Base-by-base conservation (phyloP, 2,797 vertebrate genomes). In the Pristis pectinata region DNA sequence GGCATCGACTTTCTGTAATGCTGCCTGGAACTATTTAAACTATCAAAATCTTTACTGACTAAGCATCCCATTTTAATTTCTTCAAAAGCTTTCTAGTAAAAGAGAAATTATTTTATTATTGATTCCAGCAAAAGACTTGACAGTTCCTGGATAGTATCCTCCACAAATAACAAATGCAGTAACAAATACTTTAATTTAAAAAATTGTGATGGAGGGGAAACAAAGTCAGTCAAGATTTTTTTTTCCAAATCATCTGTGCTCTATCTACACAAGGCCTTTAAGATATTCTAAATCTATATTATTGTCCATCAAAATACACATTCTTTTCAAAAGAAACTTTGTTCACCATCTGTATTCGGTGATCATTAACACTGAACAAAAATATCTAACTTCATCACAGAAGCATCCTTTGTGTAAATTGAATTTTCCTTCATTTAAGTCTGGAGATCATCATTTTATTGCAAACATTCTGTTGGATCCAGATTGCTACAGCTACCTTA, bases 311-410 rank as follows among this genome's bases (percentile, higher is more conserved):
- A 74, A 93, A 93, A 93, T 53, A 93, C 49, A 93, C 89, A 93
- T 24, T 70, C 37, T 41, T 44, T 76, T 67, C 87, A 94, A 94
- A 72, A 91, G 70, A 94, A 94, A 64, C 70, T 76, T 76, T 24
- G 49, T 76, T 94, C 92, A 76, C 92, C 92, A 76, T 56, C 61
- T 94, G 30, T 53, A 76, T 19, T 76, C 74, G 44, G 92, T 76
- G 92, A 72, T 67, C 61, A 41, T 76, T 94, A 94, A 94, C 92
- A 94, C 92, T 94, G 92, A 94, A 76, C 70, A 76, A 53, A 94
- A 94, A 94, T 56, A 9, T 15, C 17, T 94, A 70, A 94, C 92
- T 94, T 94, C 92, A 94, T 76, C 72, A 93, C 27, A 93, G 92
- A 93, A 93, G 92, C 67, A 72, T 74, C 30, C 37, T 70, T 70